Base-by-base conservation (phyloP, 2,113 vertebrate species). In the Heliornis fulica region DNA sequence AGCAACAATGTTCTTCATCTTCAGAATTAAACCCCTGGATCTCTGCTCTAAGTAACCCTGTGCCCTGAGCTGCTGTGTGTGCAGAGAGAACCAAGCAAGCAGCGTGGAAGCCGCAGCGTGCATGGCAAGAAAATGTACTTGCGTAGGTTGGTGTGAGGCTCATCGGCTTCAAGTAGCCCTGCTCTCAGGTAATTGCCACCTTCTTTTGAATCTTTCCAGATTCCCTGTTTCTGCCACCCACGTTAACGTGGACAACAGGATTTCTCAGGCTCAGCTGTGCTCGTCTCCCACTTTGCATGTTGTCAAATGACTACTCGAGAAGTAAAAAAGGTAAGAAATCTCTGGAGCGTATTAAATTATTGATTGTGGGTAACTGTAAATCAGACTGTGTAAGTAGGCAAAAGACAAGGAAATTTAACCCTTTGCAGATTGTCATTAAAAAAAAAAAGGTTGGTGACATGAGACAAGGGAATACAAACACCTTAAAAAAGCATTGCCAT, bases 141-240 rank as follows among this genome's bases (percentile, higher is more conserved):
- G 46, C 1, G 7, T 10, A 41, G 31, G 31, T 78, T 71, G 2
- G 1, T 40, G 40, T 48, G 26, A 84, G 54, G 50, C 45, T 81
- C 3, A 0, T 74, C 77, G 76, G 76, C 85, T 82, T 86, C 48
- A 87, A 40, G 80, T 83, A 74, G 45, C 72, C 72, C 84, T 75
- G 17, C 23, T 87, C 21, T 13, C 2, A 5, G 40, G 40, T 83
- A 87, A 74, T 88, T 83, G 71, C 28, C 41, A 78, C 8, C n/a
- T 77, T 10, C 59, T 80, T 79, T 23, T 31, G 45, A 65, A 45
- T 61, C 36, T 32, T 76, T 57, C 75, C 70, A 50, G 54, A 45
- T 80, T 80, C 19, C 9, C 45, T 72, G 45, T 25, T 77, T 56
- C 82, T 92, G 75, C 83, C 92, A 90, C 54, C 88, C 79, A 69